phyloP scores from a whole-genome alignment of 30 jellyfish, hydroid and myxozoan species.

The Mastigias papua region DNA sequence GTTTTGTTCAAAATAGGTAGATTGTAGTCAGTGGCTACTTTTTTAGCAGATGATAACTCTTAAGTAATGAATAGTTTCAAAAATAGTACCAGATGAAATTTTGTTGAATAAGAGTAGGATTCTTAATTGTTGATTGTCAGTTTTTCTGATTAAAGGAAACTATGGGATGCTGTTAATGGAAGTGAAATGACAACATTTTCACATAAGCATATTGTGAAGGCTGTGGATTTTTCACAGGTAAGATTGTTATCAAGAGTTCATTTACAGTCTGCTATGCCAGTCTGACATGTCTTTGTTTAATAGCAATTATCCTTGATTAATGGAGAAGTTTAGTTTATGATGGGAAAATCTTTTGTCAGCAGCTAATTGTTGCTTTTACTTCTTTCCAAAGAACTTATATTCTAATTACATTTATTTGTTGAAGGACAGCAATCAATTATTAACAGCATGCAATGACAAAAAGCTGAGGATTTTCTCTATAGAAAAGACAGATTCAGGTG shows the following conservation, averaged over 20 bases:
- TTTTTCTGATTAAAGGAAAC: slow-evolving; percentile 49
- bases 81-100: too few species aligned
- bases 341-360: background rate
- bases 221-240: slow-evolving; percentile 96
- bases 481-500: slow-evolving; percentile 87
- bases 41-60: too few species aligned
- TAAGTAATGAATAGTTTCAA: too few species aligned
- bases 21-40: too few species aligned
- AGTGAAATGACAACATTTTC: slow-evolving; percentile 70
- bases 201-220: slow-evolving; percentile 92
- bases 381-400: background rate
- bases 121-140: too few species aligned
- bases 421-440: slow-evolving; percentile 74
- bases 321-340: too few species aligned
- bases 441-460: slow-evolving; percentile 92
- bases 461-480: slow-evolving; percentile 85
- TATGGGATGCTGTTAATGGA: slow-evolving; percentile 94
- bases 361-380: background rate
- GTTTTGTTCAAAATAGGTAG: too few species aligned
- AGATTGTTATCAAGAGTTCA: too few species aligned
- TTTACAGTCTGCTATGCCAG: background rate
- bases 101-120: too few species aligned
- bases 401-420: background rate
- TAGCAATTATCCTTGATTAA: too few species aligned
- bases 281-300: background rate